These are phyloP conservation scores for Alligator sinensis DNA, from an alignment of 2,113 vertebrate species.

Conservation along the genomic window DNA sequence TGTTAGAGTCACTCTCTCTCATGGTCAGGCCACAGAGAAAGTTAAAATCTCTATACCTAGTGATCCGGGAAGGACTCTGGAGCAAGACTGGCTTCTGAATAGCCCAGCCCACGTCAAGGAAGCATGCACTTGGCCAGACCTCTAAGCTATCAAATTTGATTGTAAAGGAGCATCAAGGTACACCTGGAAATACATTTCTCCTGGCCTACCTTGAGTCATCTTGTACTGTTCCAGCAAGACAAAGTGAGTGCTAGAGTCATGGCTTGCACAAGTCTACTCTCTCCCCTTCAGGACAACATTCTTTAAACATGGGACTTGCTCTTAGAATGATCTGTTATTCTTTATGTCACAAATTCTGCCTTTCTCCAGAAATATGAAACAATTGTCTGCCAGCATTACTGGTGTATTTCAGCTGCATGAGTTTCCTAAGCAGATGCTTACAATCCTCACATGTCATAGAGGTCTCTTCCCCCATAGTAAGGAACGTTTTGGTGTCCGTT, in stretches of 20 bases:
- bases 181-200: not conserved
- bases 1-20: not conserved
- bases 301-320: not conserved
- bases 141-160: not conserved
- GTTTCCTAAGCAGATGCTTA: constrained; percentile 3
- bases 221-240: not conserved
- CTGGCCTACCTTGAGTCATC: not conserved
- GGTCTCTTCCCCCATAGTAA: not conserved
- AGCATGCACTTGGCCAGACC: not conserved
- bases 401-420: not conserved
- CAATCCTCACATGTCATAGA: not conserved
- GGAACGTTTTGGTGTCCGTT: not conserved
- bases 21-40: not conserved
- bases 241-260: not conserved
- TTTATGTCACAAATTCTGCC: not conserved
- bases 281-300: not conserved
- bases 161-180: not conserved
- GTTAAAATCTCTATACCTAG: not conserved
- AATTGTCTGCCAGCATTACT: not conserved
- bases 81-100: not conserved
- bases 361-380: not conserved
- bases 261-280: not conserved
- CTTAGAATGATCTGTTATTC: not conserved
- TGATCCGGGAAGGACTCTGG: not conserved
- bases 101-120: not conserved